phyloP scores from a whole-genome alignment of 2,113 vertebrate genomes.

The Onychostoma macrolepis region DNA sequence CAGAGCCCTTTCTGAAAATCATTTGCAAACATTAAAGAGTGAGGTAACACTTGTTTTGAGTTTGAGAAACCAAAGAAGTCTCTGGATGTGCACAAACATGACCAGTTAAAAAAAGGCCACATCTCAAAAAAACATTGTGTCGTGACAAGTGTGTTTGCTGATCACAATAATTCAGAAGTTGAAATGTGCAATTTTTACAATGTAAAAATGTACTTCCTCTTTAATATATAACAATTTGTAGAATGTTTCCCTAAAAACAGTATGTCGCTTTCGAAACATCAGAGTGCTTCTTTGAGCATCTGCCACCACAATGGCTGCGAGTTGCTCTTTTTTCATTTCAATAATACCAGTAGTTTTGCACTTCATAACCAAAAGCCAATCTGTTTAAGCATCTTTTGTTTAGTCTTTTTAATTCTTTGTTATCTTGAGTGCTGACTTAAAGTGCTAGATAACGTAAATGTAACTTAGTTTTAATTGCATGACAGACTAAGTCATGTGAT shows the following conservation, averaged over 20 bases:
- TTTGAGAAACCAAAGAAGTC: not conserved
- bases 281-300: not conserved
- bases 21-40: constrained; percentile 39
- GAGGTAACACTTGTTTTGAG: not conserved
- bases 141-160: not conserved
- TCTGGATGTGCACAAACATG: not conserved
- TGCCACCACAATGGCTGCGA: not conserved
- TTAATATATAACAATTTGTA: not conserved
- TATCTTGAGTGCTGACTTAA: not conserved
- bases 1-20: constrained; percentile 21
- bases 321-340: too few species aligned
- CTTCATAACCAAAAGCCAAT: not conserved
- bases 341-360: not conserved
- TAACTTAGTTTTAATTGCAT: not conserved
- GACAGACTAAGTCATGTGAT: not conserved
- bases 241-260: not conserved
- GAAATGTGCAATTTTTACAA: not conserved
- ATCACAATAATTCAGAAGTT: not conserved
- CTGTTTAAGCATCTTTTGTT: not conserved
- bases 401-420: not conserved
- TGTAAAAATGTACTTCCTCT: not conserved
- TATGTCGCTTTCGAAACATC: not conserved
- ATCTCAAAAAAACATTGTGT: not conserved
- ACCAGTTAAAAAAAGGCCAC: not conserved
- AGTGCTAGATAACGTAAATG: too few species aligned